Evolutionary conservation across 2,888 invertebrate genomes (phyloP).

Genomic region (Leucania comma): DNA sequence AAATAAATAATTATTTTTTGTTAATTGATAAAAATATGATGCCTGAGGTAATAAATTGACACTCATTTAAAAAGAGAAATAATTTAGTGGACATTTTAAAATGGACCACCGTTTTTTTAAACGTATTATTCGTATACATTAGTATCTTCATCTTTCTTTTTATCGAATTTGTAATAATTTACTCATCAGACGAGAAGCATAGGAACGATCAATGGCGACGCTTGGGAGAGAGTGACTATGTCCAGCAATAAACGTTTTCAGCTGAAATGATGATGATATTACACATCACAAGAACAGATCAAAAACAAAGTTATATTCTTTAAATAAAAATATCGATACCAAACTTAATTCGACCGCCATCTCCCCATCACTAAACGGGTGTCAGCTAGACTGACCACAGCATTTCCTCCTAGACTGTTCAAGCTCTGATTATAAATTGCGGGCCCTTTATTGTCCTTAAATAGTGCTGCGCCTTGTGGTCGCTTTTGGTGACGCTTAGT

Average conservation of each 20-base stretch:
- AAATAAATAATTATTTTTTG: not conserved
- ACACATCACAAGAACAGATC: not conserved
- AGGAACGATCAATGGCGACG: not conserved
- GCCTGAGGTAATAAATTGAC: not conserved
- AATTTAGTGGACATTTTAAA: not conserved
- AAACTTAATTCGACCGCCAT: not conserved
- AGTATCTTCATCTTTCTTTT: not conserved
- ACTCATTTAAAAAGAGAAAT: not conserved
- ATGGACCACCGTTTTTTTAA: too few species aligned
- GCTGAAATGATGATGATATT: not conserved
- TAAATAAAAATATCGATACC: constrained; percentile 36
- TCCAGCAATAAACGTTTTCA: not conserved
- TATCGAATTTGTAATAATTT: not conserved
- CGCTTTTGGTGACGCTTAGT: constrained; percentile 43
- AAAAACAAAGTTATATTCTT: not conserved
- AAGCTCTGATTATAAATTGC: constrained; percentile 64
- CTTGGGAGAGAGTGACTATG: not conserved
- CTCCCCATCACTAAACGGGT: constrained; percentile 47
- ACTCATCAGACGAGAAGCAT: not conserved
- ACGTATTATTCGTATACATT: not conserved
- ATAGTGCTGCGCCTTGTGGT: constrained; percentile 59
- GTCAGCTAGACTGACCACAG: constrained; percentile 67
- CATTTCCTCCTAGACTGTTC: constrained; percentile 60
- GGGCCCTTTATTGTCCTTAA: constrained; percentile 65
- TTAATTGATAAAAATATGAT: not conserved